phyloP scores from a whole-genome alignment of 2,888 invertebrate species.

The Dynastes tityus region DNA sequence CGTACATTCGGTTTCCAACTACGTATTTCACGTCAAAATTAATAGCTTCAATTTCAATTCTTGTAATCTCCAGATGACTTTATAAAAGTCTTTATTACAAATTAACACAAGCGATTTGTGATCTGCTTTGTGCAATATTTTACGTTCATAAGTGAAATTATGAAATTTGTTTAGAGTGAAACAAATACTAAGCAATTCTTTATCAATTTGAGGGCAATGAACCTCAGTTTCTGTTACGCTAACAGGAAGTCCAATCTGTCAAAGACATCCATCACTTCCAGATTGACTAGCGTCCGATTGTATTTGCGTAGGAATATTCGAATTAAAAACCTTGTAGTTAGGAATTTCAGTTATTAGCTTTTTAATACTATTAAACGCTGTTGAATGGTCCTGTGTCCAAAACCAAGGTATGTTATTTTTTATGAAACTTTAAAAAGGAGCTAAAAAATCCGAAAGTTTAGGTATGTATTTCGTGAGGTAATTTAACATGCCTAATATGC shows the following conservation, averaged over 20 bases:
- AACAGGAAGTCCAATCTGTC: background rate
- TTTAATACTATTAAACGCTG: background rate
- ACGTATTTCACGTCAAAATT: no score
- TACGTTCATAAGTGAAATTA: background rate
- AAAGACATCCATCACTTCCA: background rate
- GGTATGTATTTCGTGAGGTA: background rate
- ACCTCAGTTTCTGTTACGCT: slow-evolving; percentile 9
- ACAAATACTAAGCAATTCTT: slow-evolving; percentile 7
- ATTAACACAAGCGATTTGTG: slow-evolving; percentile 8
- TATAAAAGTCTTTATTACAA: slow-evolving; percentile 3
- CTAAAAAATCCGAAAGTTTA: background rate
- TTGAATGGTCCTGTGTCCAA: background rate
- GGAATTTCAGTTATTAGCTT: background rate
- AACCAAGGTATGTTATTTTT: background rate
- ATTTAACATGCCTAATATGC: slow-evolving; percentile 14
- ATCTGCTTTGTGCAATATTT: background rate
- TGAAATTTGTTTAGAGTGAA: slow-evolving; percentile 9
- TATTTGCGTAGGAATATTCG: background rate
- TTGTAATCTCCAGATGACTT: background rate
- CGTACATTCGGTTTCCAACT: no score
- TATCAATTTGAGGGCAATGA: slow-evolving; percentile 11
- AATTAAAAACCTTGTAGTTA: background rate
- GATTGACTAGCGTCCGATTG: background rate
- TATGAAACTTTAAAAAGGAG: background rate
- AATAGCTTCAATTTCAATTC: no score